Evolutionary conservation across 2,113 vertebrate genomes (phyloP).

Genomic region (Cardinalis cardinalis): DNA sequence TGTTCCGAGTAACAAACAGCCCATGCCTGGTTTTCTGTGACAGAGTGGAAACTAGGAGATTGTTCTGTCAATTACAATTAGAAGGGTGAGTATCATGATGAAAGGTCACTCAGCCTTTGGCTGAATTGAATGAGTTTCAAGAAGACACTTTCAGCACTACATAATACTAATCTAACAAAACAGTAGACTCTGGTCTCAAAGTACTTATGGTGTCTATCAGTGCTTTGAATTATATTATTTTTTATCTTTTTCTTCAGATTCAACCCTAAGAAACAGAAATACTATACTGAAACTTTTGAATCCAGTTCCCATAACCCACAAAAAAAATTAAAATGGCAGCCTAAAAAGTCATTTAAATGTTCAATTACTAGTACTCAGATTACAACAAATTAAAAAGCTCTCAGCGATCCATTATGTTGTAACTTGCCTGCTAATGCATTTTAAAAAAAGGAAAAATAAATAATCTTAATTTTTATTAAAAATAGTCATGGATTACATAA

Average conservation of each 20-base stretch:
- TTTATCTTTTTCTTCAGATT: background rate
- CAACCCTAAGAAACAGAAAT: background rate
- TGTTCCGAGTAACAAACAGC: background rate
- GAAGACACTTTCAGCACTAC: background rate
- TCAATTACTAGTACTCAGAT: background rate
- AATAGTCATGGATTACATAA: background rate
- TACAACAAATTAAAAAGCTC: background rate
- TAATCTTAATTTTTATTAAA: background rate
- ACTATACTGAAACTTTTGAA: background rate
- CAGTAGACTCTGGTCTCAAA: background rate
- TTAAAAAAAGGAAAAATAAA: background rate
- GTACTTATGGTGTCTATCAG: background rate
- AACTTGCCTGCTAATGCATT: background rate
- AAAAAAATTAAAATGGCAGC: background rate
- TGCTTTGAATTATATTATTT: background rate
- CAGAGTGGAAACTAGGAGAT: background rate
- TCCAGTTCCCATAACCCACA: background rate
- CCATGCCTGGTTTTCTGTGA: background rate
- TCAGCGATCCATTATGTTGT: background rate
- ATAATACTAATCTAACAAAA: background rate
- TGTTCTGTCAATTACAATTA: background rate
- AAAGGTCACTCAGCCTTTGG: background rate
- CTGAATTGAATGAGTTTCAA: background rate
- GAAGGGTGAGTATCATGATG: background rate
- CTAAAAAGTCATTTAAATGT: background rate